Evolutionary conservation across 1,140 invertebrate species (phyloP).

Genomic region (Oreohelix idahoensis): DNA sequence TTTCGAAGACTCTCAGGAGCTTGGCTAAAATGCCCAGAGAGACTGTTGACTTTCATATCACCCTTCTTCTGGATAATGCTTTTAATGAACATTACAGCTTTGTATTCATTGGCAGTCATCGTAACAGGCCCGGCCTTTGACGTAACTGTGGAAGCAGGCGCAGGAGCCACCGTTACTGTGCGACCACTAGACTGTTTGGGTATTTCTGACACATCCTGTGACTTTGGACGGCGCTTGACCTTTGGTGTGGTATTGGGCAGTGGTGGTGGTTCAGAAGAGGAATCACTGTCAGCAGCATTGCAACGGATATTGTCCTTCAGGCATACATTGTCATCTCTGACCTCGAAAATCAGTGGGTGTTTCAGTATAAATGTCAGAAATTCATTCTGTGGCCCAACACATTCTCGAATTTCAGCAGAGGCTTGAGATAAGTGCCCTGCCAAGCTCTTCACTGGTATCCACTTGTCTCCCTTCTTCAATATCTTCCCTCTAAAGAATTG

Average conservation of each 20-base stretch:
- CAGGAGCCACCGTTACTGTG: slow-evolving; percentile 49
- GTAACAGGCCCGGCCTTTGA: slow-evolving; percentile 68
- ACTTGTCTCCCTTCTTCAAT: slow-evolving; percentile 71
- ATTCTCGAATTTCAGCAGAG: slow-evolving; percentile 69
- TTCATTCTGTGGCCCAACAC: slow-evolving; percentile 73
- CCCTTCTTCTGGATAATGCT: slow-evolving; percentile 72
- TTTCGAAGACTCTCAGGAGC: slow-evolving; percentile 70
- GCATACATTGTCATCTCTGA: slow-evolving; percentile 71
- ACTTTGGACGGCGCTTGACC: slow-evolving; percentile 63
- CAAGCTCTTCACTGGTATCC: slow-evolving; percentile 72
- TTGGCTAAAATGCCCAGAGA: slow-evolving; percentile 70
- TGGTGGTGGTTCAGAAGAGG: slow-evolving; percentile 57
- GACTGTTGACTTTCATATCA: slow-evolving; percentile 67
- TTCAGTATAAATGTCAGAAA: slow-evolving; percentile 71
- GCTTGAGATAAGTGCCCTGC: slow-evolving; percentile 74
- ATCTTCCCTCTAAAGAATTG: slow-evolving; percentile 72
- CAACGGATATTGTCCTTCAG: slow-evolving; percentile 70
- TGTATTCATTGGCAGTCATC: slow-evolving; percentile 74
- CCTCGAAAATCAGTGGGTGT: slow-evolving; percentile 73
- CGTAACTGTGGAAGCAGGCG: slow-evolving; percentile 44
- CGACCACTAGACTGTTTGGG: slow-evolving; percentile 38
- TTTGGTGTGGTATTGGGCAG: slow-evolving; percentile 59
- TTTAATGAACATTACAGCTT: slow-evolving; percentile 73
- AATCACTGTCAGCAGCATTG: slow-evolving; percentile 64
- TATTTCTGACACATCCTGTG: slow-evolving; percentile 57